Base-by-base conservation (phyloP, 2,888 invertebrate species). In the Dryobotodes eremita region DNA sequence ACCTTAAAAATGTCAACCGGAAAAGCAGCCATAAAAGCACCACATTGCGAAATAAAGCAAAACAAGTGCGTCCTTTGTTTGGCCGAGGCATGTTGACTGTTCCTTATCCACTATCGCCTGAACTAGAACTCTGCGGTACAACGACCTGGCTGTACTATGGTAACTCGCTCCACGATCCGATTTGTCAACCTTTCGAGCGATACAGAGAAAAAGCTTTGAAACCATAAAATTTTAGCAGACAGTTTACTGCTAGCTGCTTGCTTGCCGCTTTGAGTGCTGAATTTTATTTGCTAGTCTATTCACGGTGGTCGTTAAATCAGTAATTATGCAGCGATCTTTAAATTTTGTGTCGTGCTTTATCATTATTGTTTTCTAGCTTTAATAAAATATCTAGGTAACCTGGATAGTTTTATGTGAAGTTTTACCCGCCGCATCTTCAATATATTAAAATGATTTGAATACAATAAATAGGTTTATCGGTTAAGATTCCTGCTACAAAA, bases 51-150 rank as follows among this genome's bases (percentile, higher is more conserved):
- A 95, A 95, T 94, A 94, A 94, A 93, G 93, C 93, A 94, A 94
- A 95, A 95, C 94, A 94, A 93, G 93, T 93, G 92, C 92, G 93
- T 93, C 92, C 95, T 95, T 95, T 96, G 96, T 96, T 95, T 95
- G 93, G 91, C 84, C 89, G 91, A 87, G 87, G 88, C 90, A 91
- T 95, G 96, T 96, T 96, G 94, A 95, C 95, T 95, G 94, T 95
- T 93, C 93, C 95, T 95, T 95, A 95, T 95, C 95, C 94, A 92
- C 95, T 95, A 95, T 95, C 95, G 94, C 91, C 92, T 94, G 94
- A 93, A 94, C 94, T 95, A 94, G 92, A 93, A 92, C 93, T 91
- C 87, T 85, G 80, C 88, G 86, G 94, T 92, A 92, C 94, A 95
- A 94, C 92, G 94, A 95, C 95, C 95, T 89, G 86, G 76, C 82